Evolutionary conservation across 1,140 invertebrate species (phyloP).

Genomic region (Dysdera silvatica): DNA sequence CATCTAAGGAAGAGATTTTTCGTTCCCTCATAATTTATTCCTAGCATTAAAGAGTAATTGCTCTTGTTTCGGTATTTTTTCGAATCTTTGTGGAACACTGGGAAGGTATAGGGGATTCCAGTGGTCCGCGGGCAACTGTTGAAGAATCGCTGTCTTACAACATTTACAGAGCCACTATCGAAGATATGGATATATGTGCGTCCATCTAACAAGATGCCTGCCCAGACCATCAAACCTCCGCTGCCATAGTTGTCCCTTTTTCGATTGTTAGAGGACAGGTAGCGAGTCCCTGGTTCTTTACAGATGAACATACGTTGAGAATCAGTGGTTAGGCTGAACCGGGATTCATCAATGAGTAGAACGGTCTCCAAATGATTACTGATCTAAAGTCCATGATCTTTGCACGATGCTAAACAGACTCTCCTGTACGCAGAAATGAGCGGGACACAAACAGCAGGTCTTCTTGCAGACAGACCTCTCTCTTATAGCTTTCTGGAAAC

Average conservation of each 20-base stretch:
- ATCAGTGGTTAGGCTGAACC: not conserved
- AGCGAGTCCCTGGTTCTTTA: not conserved
- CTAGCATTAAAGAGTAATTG: too few species aligned
- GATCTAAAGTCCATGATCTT: not conserved
- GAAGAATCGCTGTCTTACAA: too few species aligned
- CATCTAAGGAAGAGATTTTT: too few species aligned
- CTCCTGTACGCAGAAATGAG: not conserved
- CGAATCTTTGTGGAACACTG: too few species aligned
- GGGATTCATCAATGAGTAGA: not conserved
- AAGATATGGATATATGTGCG: not conserved
- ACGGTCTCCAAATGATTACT: not conserved
- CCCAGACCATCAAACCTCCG: not conserved
- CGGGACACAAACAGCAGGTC: not conserved
- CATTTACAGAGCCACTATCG: too few species aligned
- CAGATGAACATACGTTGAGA: not conserved
- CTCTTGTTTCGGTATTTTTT: too few species aligned
- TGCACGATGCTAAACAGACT: not conserved
- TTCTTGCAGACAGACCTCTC: not conserved
- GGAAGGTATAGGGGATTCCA: too few species aligned
- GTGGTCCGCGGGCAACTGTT: too few species aligned
- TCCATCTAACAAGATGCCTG: not conserved
- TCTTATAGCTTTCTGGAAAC: not conserved
- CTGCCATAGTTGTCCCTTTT: not conserved
- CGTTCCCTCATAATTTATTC: too few species aligned
- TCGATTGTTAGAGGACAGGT: not conserved